Percentiles rank a stretch among this genome's conserved stretches.
phyloP scores from a whole-genome alignment of 2,888 invertebrate species.

The Phania funesta region DNA sequence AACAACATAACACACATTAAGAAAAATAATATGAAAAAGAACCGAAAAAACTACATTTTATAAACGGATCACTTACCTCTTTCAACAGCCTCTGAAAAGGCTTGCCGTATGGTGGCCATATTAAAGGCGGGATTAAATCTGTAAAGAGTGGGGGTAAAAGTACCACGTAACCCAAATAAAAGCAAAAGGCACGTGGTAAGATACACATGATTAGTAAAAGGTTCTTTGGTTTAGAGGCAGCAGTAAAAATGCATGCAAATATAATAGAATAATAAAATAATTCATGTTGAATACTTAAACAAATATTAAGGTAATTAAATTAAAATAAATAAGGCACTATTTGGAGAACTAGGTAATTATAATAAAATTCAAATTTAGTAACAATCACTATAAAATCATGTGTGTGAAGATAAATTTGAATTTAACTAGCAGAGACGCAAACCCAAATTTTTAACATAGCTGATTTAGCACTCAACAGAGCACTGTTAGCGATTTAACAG shows the following conservation, averaged over 20 bases:
- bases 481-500: too few relatives aligned
- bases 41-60: neutral
- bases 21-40: slow-evolving; percentile 3
- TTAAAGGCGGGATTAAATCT: slow-evolving; percentile 96
- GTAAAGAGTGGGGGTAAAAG: slow-evolving; percentile 72
- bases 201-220: slow-evolving; percentile 52
- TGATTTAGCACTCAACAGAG: too few relatives aligned
- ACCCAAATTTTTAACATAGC: too few relatives aligned
- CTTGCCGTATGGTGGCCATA: slow-evolving; percentile 96
- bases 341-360: too few relatives aligned
- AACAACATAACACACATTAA: neutral
- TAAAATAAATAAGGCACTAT: neutral
- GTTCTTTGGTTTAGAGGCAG: slow-evolving; percentile 1
- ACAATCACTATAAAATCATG: neutral
- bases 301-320: slow-evolving; percentile 20
- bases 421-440: too few relatives aligned
- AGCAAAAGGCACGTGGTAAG: slow-evolving; percentile 56
- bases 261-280: too few relatives aligned
- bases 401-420: too few relatives aligned
- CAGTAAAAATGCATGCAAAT: slow-evolving; percentile 46
- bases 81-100: slow-evolving; percentile 96
- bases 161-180: slow-evolving; percentile 61
- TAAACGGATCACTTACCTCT: slow-evolving; percentile 84
- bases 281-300: slow-evolving; percentile 29
- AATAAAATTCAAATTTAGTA: neutral